A percentile compares a stretch with the other conserved stretches of the same genome.
Conservation (phyloP, 1,140 invertebrate genomes). For the Lethocerus indicus region DNA sequence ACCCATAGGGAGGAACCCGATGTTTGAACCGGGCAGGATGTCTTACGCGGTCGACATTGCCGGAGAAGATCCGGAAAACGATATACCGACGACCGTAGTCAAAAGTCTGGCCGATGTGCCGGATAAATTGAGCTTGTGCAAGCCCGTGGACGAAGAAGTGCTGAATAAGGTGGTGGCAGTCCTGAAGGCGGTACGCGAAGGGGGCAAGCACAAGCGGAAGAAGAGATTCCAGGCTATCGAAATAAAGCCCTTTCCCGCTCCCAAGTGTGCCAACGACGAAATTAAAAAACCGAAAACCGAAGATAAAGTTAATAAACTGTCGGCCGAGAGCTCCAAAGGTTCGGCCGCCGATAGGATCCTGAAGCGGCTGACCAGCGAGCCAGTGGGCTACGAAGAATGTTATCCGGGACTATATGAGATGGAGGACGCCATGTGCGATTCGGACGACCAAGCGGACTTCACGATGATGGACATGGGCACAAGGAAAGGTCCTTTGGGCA, state of each 20-base stretch:
- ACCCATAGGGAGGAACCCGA: neutral
- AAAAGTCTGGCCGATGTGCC: neutral
- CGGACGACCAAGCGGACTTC: too few species aligned
- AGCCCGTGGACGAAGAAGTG: neutral
- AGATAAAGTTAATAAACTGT: neutral
- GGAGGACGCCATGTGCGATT: neutral
- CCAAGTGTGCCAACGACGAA: neutral
- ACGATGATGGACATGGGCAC: too few species aligned
- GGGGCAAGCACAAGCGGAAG: neutral
- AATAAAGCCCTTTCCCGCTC: neutral
- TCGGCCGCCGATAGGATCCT: neutral
- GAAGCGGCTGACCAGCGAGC: neutral
- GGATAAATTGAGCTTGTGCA: neutral
- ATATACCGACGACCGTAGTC: neutral
- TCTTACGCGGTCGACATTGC: neutral
- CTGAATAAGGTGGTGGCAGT: neutral
- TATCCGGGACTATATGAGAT: neutral
- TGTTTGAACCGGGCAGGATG: constrained; percentile 5
- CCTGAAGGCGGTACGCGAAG: neutral
- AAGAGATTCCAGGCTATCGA: too few species aligned
- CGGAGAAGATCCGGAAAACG: neutral
- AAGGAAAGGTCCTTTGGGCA: too few species aligned
- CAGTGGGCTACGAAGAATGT: neutral
- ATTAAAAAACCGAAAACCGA: neutral
- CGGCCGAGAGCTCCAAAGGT: neutral